Evolutionary conservation across 2,113 vertebrate species (phyloP).

Genomic region (Myotis yumanensis): DNA sequence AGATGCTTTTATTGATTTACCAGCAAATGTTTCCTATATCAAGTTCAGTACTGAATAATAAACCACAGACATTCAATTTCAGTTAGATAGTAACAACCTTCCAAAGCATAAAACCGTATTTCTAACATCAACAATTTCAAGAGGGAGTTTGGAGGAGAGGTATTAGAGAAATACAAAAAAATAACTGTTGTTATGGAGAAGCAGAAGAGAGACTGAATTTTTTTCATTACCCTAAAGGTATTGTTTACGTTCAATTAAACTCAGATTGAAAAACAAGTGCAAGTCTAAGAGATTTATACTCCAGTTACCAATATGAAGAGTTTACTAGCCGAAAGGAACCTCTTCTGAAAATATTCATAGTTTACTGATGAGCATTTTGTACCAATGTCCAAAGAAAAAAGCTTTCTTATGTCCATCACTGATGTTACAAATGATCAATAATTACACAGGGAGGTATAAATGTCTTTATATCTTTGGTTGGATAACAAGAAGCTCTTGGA

Average conservation of each 20-base stretch:
- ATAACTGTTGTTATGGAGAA: neutral
- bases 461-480: slow-evolving; percentile 23
- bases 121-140: neutral
- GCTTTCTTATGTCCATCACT: slow-evolving; percentile 52
- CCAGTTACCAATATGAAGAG: slow-evolving; percentile 26
- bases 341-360: slow-evolving; percentile 28
- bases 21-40: slow-evolving; percentile 21
- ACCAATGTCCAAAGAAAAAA: neutral
- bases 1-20: neutral
- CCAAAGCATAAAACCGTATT: neutral
- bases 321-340: neutral
- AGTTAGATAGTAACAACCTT: neutral
- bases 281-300: neutral
- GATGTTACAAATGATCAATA: slow-evolving; percentile 52
- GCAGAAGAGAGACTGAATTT: neutral
- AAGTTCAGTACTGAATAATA: slow-evolving; percentile 13
- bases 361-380: neutral
- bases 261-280: neutral
- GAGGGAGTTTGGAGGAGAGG: neutral
- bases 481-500: slow-evolving; percentile 55
- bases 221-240: neutral
- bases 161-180: neutral
- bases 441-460: slow-evolving; percentile 46
- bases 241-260: neutral
- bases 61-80: neutral